A percentile compares a stretch with the other conserved stretches of the same genome.
Evolutionary conservation across 2,113 vertebrate genomes (phyloP).

Genomic region (Beaufortia kweichowensis): DNA sequence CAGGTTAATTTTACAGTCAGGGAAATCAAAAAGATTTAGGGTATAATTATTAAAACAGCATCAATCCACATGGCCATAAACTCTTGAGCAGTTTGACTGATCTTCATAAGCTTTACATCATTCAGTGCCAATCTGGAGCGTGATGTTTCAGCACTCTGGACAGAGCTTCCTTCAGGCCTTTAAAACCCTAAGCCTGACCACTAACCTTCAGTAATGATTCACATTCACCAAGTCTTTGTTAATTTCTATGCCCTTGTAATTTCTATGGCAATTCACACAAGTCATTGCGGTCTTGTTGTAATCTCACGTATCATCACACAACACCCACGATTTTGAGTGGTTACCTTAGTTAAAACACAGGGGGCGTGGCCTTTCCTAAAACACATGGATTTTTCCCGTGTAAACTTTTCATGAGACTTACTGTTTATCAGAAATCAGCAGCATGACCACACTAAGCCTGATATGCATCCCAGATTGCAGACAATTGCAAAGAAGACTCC

Average conservation of each 20-base stretch:
- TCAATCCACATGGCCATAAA: not conserved
- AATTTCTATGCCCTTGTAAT: too few species aligned
- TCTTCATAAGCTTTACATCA: not conserved
- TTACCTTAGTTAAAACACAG: constrained; percentile 36
- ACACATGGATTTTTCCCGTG: constrained; percentile 59
- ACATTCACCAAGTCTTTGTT: not conserved
- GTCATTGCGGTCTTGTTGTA: not conserved
- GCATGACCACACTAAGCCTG: constrained; percentile 67
- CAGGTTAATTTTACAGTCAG: too few species aligned
- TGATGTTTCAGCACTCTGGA: constrained; percentile 63
- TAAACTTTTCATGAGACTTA: constrained; percentile 57
- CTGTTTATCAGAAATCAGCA: constrained; percentile 60
- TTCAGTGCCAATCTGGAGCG: constrained; percentile 17
- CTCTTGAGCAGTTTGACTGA: not conserved
- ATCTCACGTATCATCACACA: not conserved
- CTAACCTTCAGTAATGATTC: constrained; percentile 7
- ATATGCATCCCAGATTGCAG: constrained; percentile 68
- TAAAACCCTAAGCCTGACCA: constrained; percentile 23
- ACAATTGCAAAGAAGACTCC: constrained; percentile 75
- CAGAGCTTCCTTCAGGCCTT: constrained; percentile 47
- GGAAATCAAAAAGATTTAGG: not conserved
- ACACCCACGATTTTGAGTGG: not conserved
- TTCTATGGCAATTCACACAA: not conserved
- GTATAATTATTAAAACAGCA: not conserved
- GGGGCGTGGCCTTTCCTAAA: constrained; percentile 40